These are phyloP conservation scores for Campoplex nolae DNA, from an alignment of 2,888 invertebrate genomes.

Conservation along the genomic window DNA sequence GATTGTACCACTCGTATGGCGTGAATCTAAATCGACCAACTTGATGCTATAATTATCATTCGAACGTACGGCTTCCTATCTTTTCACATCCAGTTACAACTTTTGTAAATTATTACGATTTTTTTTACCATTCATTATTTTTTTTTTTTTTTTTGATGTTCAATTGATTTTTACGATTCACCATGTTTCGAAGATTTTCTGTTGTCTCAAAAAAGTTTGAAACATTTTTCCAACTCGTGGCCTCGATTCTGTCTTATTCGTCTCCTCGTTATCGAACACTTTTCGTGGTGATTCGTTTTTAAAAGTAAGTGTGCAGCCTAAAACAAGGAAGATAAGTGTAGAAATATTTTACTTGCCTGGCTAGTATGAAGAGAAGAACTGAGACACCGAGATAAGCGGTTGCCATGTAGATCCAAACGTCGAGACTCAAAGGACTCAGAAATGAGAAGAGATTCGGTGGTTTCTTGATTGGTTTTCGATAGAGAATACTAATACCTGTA, in stretches of 20 bases:
- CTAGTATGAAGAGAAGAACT: conserved; percentile 87
- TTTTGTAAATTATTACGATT: neutral
- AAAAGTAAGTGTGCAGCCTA: neutral
- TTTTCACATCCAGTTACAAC: neutral
- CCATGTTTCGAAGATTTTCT: neutral
- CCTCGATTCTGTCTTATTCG: neutral
- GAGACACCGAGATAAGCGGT: conserved; percentile 89
- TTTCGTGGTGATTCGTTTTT: neutral
- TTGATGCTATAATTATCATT: conserved; percentile 51
- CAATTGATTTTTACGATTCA: neutral
- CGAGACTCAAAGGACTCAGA: conserved; percentile 87
- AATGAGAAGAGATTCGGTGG: conserved; percentile 90
- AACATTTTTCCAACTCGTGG: neutral
- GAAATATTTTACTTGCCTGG: conserved; percentile 84
- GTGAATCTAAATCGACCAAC: conserved; percentile 89
- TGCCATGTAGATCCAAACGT: conserved; percentile 89
- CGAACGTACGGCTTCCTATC: neutral
- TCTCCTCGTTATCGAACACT: neutral
- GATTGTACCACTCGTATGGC: conserved; percentile 98
- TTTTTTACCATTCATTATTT: too few relatives aligned
- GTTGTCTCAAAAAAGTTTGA: neutral
- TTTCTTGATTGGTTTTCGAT: conserved; percentile 87
- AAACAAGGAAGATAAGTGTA: neutral
- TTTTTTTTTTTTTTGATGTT: neutral
- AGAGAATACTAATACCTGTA: conserved; percentile 86